phyloP scores from a whole-genome alignment of 2,797 vertebrate genomes.

The Pangasius larnaudii region DNA sequence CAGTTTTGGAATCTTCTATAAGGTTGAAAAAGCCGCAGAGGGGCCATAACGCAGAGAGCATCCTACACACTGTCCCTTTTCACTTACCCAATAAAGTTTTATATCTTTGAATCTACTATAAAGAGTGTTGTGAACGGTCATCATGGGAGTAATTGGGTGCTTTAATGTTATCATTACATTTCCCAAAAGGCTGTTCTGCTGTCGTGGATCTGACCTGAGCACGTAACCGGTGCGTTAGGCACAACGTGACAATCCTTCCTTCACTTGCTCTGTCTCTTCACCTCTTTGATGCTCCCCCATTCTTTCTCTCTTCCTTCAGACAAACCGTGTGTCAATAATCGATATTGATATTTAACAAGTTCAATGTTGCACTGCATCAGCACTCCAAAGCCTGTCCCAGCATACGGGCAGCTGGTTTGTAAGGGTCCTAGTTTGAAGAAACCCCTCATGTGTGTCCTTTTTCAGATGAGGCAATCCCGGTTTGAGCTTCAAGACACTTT shows the following conservation, averaged over 20 bases:
- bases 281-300: background rate
- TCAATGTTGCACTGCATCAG: background rate
- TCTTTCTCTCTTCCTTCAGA: background rate
- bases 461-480: background rate
- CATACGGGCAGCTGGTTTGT: background rate
- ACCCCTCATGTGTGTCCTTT: background rate
- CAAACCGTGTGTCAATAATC: background rate
- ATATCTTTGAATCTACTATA: slow-evolving; percentile 97
- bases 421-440: background rate
- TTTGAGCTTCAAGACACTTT: background rate
- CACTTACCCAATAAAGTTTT: slow-evolving; percentile 98
- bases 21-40: slow-evolving; percentile 97
- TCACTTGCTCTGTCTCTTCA: background rate
- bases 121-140: slow-evolving; percentile 91
- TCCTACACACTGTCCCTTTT: slow-evolving; percentile 86
- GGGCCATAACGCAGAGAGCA: slow-evolving; percentile 89
- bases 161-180: slow-evolving; percentile 95
- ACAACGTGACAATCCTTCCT: slow-evolving; percentile 71
- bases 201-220: slow-evolving; percentile 87
- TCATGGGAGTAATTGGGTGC: slow-evolving; percentile 92
- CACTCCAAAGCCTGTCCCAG: background rate
- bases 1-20: slow-evolving; percentile 97
- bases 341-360: background rate
- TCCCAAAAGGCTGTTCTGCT: slow-evolving; percentile 88
- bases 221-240: slow-evolving; percentile 86